Evolutionary conservation across 2,113 vertebrate species (phyloP).

Genomic region (Neolamprologus cancellatus): DNA sequence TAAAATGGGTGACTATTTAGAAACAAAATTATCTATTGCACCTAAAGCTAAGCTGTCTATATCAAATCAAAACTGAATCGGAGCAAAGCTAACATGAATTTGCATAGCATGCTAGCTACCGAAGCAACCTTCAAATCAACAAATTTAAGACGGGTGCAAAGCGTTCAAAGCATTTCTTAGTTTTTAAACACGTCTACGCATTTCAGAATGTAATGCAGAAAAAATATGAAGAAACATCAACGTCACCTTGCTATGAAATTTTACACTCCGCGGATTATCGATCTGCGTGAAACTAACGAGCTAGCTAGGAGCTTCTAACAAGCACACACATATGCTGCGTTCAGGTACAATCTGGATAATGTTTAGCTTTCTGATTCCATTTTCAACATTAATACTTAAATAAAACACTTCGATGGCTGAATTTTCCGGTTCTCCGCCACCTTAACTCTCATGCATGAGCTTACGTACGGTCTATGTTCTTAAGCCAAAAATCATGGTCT

Average conservation of each 20-base stretch:
- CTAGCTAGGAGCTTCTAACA: neutral
- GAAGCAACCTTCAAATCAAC: neutral
- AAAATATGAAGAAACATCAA: neutral
- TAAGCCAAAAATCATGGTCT: neutral
- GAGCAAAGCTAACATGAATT: neutral
- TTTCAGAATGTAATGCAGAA: fast-evolving
- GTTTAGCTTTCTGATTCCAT: neutral
- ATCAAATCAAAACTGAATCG: neutral
- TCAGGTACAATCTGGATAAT: neutral
- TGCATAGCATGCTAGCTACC: neutral
- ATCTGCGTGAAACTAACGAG: neutral
- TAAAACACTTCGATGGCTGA: neutral
- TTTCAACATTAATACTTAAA: neutral
- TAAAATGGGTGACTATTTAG: fast-evolving
- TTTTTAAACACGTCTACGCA: neutral
- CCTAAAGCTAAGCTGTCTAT: neutral
- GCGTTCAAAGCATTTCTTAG: neutral
- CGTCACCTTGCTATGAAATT: slow-evolving; percentile 13
- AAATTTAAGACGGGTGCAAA: neutral
- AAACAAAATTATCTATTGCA: neutral
- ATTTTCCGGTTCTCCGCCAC: neutral
- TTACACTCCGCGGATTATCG: neutral
- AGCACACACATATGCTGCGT: neutral
- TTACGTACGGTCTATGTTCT: neutral
- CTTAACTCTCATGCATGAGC: neutral